These are phyloP conservation scores for Diogma glabrata DNA, from an alignment of 2,888 invertebrate genomes.

Conservation along the genomic window DNA sequence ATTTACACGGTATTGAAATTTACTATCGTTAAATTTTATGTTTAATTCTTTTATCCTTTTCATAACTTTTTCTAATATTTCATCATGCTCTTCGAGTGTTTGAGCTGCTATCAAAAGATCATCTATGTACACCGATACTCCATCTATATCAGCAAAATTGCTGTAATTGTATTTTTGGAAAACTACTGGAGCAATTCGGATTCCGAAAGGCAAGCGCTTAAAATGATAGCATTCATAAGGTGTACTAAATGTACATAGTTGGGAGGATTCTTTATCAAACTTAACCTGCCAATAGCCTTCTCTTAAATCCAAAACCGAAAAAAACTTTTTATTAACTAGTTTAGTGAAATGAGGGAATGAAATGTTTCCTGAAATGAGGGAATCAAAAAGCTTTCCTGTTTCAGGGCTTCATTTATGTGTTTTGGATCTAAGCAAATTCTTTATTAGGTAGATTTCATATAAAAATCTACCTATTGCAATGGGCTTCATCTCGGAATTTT, in stretches of 20 bases:
- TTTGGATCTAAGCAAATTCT: constrained; percentile 12
- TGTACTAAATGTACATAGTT: too few relatives aligned
- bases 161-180: not conserved
- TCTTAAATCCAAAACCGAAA: constrained; percentile 15
- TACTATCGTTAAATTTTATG: too few relatives aligned
- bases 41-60: too few relatives aligned
- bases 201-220: not conserved
- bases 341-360: constrained; percentile 17
- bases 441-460: too few relatives aligned
- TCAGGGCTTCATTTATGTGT: constrained; percentile 12
- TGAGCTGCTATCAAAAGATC: not conserved
- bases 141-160: not conserved
- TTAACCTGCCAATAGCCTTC: constrained; percentile 17
- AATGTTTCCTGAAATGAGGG: too few relatives aligned
- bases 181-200: not conserved
- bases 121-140: too few relatives aligned
- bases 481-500: too few relatives aligned
- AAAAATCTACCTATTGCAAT: too few relatives aligned
- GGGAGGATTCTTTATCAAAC: too few relatives aligned
- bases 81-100: not conserved
- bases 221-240: constrained; percentile 15
- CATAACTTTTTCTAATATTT: too few relatives aligned
- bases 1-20: too few relatives aligned
- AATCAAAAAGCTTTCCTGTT: too few relatives aligned
- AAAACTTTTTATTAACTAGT: not conserved